Conservation (phyloP, 1,140 invertebrate species). For the Formica selysi region DNA sequence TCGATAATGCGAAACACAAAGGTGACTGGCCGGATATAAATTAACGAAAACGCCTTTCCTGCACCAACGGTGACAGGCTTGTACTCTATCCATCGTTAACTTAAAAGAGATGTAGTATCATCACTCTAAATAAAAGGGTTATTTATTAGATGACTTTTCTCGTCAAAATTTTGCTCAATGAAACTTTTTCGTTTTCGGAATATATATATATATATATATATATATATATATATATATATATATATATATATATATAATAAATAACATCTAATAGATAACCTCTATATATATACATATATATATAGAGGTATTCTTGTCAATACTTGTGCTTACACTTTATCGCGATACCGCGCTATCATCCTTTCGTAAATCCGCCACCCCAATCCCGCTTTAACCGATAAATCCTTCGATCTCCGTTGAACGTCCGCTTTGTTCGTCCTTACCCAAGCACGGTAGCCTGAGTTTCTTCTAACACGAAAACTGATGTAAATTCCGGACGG, state of each 20-base stretch:
- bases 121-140: background rate
- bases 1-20: slow-evolving; percentile 11
- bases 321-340: background rate
- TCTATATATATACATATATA: too few relatives aligned
- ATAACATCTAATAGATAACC: too few relatives aligned
- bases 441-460: slow-evolving; percentile 7
- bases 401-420: slow-evolving; percentile 37
- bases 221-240: too few relatives aligned
- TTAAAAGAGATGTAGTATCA: background rate
- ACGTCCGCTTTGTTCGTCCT: slow-evolving; percentile 41
- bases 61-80: background rate
- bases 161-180: background rate
- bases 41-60: slow-evolving; percentile 16
- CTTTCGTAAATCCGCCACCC: slow-evolving; percentile 44
- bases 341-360: slow-evolving; percentile 16
- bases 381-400: slow-evolving; percentile 53
- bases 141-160: background rate
- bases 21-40: slow-evolving; percentile 11
- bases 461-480: slow-evolving; percentile 53
- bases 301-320: background rate
- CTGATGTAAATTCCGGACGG: slow-evolving; percentile 46
- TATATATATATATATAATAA: background rate
- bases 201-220: too few relatives aligned
- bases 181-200: background rate
- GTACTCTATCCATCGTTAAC: background rate